Conservation (phyloP, 35 echinoderm and acorn worm species). For the Acanthaster planci region DNA sequence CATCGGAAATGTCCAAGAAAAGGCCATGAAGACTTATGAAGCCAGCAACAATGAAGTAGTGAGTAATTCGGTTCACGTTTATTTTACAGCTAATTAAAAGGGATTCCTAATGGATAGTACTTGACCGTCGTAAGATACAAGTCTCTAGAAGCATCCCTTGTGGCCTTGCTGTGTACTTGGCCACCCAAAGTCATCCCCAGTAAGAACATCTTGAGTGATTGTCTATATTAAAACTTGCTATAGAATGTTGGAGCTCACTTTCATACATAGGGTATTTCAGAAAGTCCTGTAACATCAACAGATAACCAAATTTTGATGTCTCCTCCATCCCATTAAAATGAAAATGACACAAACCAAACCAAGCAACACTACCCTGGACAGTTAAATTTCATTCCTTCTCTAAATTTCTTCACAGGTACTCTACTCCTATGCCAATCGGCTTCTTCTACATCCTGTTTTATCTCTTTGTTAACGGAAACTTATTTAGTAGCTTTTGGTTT, state of each 20-base stretch:
- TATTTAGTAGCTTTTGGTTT: slow-evolving; percentile 68
- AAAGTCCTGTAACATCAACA: too few relatives aligned
- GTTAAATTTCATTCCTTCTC: neutral
- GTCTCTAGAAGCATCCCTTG: neutral
- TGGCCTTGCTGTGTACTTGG: neutral
- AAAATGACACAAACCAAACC: neutral
- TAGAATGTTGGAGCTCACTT: too few relatives aligned
- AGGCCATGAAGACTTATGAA: slow-evolving; percentile 75
- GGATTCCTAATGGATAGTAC: neutral
- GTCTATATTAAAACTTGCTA: too few relatives aligned
- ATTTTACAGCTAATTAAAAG: neutral
- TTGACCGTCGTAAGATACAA: neutral
- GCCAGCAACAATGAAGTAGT: slow-evolving; percentile 93
- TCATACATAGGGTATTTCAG: too few relatives aligned
- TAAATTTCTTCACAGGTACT: slow-evolving; percentile 71
- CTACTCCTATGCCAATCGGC: slow-evolving; percentile 89
- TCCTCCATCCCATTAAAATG: too few relatives aligned
- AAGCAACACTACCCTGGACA: neutral
- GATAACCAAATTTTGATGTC: too few relatives aligned
- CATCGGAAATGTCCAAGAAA: slow-evolving; percentile 95
- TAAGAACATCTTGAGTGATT: too few relatives aligned
- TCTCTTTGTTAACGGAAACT: slow-evolving; percentile 60
- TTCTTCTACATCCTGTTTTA: slow-evolving; percentile 75
- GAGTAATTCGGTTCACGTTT: slow-evolving; percentile 37
- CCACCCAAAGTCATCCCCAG: too few relatives aligned